These are phyloP conservation scores for Tragelaphus strepsiceros DNA, from an alignment of 2,113 vertebrate genomes.

Conservation along the genomic window DNA sequence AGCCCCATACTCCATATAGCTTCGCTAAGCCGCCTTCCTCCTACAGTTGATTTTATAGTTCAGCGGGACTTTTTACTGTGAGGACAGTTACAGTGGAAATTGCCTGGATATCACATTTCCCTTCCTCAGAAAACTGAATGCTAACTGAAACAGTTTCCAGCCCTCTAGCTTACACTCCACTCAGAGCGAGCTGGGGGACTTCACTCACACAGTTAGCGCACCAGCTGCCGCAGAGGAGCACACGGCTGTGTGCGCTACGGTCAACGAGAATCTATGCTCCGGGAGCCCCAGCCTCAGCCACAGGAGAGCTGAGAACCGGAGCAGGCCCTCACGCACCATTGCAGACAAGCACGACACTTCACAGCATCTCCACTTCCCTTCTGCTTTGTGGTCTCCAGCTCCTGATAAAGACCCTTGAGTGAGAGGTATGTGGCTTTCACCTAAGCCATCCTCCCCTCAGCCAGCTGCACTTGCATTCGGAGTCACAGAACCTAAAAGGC, in stretches of 20 bases:
- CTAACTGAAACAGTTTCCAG: not conserved
- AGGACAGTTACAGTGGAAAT: not conserved
- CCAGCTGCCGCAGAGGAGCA: not conserved
- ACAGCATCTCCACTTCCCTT: not conserved
- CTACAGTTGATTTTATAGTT: not conserved
- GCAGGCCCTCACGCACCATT: not conserved
- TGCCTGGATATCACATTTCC: not conserved
- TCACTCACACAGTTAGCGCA: constrained; percentile 17
- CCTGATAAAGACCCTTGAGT: not conserved
- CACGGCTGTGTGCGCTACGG: not conserved
- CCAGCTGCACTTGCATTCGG: not conserved
- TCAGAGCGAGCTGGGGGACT: not conserved
- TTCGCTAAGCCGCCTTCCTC: not conserved
- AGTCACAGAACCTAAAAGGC: not conserved
- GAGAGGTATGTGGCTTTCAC: not conserved
- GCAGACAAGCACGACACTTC: too few species aligned
- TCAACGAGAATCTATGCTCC: not conserved
- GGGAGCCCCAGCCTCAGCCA: not conserved
- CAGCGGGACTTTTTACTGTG: not conserved
- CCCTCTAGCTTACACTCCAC: not conserved
- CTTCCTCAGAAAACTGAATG: not conserved
- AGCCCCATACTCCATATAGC: not conserved
- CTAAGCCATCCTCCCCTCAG: not conserved
- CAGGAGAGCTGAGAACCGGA: not conserved
- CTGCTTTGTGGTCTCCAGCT: not conserved